Conservation (phyloP, 2,113 vertebrate species). For the Coturnix japonica region DNA sequence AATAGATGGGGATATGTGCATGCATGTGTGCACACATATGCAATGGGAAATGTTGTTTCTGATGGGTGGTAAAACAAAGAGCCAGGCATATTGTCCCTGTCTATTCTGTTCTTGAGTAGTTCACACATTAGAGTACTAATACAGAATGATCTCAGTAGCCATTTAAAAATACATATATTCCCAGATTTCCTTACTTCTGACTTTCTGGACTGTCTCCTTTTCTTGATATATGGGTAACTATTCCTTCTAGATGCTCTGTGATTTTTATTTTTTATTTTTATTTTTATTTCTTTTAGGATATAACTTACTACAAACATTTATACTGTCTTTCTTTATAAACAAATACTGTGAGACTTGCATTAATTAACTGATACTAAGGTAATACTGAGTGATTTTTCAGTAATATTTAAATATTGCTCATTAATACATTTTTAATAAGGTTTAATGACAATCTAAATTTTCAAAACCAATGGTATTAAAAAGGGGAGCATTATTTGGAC, state of each 20-base stretch:
- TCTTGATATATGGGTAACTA: background rate
- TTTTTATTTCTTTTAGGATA: background rate
- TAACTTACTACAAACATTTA: background rate
- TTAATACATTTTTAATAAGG: background rate
- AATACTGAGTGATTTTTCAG: background rate
- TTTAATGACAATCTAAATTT: background rate
- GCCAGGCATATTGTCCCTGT: background rate
- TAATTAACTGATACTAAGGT: background rate
- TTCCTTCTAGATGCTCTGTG: rapidly evolving
- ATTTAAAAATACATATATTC: background rate
- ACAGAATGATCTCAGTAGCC: background rate
- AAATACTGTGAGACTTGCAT: background rate
- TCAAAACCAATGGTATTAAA: background rate
- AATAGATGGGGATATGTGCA: background rate
- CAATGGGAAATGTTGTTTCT: background rate
- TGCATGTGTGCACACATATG: background rate
- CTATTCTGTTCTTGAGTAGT: background rate
- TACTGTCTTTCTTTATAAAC: background rate
- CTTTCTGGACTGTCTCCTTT: background rate
- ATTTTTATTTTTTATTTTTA: too few species aligned
- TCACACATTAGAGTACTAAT: background rate
- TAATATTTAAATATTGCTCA: background rate
- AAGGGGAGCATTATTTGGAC: background rate
- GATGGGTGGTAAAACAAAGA: background rate
- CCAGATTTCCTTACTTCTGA: background rate